Percentiles rank a stretch among this genome's conserved stretches.
phyloP scores from a whole-genome alignment of 2,113 vertebrate genomes.

The Siniperca chuatsi region DNA sequence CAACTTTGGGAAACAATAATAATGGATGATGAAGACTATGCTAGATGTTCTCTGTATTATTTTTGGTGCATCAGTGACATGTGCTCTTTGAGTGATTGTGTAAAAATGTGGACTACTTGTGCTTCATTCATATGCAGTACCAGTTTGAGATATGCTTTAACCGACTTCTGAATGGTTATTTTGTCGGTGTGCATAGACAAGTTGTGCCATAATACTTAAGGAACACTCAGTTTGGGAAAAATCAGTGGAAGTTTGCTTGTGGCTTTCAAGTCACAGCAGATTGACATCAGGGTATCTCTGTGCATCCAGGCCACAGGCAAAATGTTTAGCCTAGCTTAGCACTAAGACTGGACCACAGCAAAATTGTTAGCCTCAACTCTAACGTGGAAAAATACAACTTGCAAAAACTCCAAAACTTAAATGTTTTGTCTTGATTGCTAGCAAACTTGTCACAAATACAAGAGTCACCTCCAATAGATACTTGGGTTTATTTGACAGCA shows the following conservation, averaged over 20 bases:
- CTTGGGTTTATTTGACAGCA: background rate
- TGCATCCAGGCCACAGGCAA: background rate
- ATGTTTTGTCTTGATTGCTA: background rate
- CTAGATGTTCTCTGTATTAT: slow-evolving; percentile 73
- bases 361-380: background rate
- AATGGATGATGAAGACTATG: slow-evolving; percentile 58
- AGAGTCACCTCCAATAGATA: background rate
- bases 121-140: slow-evolving; percentile 66
- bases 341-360: background rate
- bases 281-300: slow-evolving; percentile 9
- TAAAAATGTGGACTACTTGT: slow-evolving; percentile 65
- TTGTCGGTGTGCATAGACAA: slow-evolving; percentile 56
- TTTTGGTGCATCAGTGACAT: slow-evolving; percentile 68
- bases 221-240: slow-evolving; percentile 41
- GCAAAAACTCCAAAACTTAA: background rate
- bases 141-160: slow-evolving; percentile 62
- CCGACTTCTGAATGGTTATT: slow-evolving; percentile 69
- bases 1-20: slow-evolving; percentile 32
- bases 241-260: background rate
- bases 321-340: slow-evolving; percentile 27
- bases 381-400: background rate
- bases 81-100: slow-evolving; percentile 76
- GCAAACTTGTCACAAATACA: background rate
- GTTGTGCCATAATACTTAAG: slow-evolving; percentile 55
- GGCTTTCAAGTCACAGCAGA: slow-evolving; percentile 7